Conservation (phyloP, 2,888 invertebrate genomes). For the Drepanosiphum platanoidis region DNA sequence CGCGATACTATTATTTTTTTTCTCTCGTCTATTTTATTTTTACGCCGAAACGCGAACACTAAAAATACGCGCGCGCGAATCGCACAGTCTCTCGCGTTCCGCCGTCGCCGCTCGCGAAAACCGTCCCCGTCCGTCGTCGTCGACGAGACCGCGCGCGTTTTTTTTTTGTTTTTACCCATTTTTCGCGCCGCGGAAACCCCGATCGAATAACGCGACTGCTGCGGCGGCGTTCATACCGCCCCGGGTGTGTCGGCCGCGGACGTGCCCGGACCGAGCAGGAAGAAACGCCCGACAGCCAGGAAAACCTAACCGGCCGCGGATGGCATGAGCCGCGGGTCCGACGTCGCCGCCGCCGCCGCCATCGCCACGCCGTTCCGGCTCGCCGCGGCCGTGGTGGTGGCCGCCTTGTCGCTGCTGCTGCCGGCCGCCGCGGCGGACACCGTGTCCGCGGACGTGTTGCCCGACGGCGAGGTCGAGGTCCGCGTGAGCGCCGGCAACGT, state of each 20-base stretch:
- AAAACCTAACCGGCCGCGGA: constrained; percentile 36
- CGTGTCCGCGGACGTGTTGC: constrained; percentile 73
- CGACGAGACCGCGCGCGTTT: neutral
- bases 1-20: too few relatives aligned
- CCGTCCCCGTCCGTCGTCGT: neutral
- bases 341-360: constrained; percentile 13
- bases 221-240: neutral
- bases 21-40: too few relatives aligned
- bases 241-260: neutral
- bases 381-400: constrained; percentile 5
- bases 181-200: too few relatives aligned
- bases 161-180: too few relatives aligned
- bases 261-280: neutral
- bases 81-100: neutral
- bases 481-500: constrained; percentile 74
- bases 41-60: too few relatives aligned
- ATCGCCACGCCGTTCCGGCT: neutral
- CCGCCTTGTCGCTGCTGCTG: neutral
- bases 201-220: too few relatives aligned
- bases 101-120: neutral
- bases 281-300: neutral
- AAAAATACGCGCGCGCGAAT: neutral
- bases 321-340: constrained; percentile 50
- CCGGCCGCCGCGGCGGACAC: constrained; percentile 69
- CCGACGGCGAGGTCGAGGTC: constrained; percentile 78